Conservation (phyloP, 1,140 invertebrate genomes). For the Lordiphosa clarofinis region DNA sequence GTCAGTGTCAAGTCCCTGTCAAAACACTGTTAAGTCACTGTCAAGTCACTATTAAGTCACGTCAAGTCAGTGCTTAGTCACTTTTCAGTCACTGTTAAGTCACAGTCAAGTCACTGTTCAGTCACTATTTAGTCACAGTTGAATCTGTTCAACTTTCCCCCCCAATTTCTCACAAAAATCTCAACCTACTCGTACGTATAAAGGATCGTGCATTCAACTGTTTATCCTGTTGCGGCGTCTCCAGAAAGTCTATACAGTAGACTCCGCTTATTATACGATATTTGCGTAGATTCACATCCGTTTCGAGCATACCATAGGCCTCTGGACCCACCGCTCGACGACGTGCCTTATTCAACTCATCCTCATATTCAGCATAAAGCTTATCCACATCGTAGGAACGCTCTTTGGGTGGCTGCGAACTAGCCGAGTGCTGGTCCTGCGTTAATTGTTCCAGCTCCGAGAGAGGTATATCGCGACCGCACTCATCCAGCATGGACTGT, state of each 20-base stretch:
- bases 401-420: conserved; percentile 45
- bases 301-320: conserved; percentile 68
- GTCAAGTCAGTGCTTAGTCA: too few relatives aligned
- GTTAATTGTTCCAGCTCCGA: conserved; percentile 58
- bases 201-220: conserved; percentile 78
- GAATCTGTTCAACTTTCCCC: too few relatives aligned
- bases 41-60: too few relatives aligned
- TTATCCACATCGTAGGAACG: conserved; percentile 71
- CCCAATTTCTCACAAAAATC: too few relatives aligned
- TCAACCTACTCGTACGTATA: conserved; percentile 63
- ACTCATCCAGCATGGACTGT: conserved; percentile 69
- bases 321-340: conserved; percentile 69
- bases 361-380: conserved; percentile 76
- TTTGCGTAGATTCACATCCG: conserved; percentile 85
- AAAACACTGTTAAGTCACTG: too few relatives aligned
- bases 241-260: conserved; percentile 83
- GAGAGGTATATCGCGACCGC: conserved; percentile 49
- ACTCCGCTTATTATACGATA: conserved; percentile 84
- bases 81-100: too few relatives aligned
- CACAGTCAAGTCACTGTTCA: too few relatives aligned
- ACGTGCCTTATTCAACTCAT: conserved; percentile 73
- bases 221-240: conserved; percentile 84
- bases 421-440: conserved; percentile 57
- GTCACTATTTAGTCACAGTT: too few relatives aligned
- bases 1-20: too few relatives aligned